These are phyloP conservation scores for Lasioglossum oenotherae DNA, from an alignment of 2,888 invertebrate species.

Conservation along the genomic window DNA sequence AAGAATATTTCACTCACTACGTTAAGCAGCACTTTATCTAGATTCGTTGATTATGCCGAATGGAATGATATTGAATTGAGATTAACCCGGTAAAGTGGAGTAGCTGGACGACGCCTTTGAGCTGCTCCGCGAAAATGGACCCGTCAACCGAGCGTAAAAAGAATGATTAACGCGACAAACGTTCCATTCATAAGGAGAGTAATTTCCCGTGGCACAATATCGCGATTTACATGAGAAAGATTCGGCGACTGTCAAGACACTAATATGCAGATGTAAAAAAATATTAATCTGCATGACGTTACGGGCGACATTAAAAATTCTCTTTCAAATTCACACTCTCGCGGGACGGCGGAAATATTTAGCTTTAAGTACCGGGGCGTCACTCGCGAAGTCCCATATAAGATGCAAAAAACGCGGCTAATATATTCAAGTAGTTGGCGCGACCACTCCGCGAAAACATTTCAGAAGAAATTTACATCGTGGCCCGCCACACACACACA, in stretches of 20 bases:
- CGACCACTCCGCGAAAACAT: constrained; percentile 35
- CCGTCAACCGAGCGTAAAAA: neutral
- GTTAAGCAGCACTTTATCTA: neutral
- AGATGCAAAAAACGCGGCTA: constrained; percentile 35
- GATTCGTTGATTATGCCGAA: neutral
- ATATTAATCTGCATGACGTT: constrained; percentile 10
- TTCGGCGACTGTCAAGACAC: neutral
- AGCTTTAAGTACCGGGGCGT: constrained; percentile 28
- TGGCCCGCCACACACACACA: neutral
- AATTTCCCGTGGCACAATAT: constrained; percentile 3
- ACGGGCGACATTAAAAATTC: neutral
- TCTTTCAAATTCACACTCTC: neutral
- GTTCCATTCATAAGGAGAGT: neutral
- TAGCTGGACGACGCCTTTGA: neutral
- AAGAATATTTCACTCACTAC: neutral
- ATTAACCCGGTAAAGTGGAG: neutral
- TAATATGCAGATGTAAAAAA: neutral
- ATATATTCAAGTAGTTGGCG: constrained; percentile 32
- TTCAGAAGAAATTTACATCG: constrained; percentile 42
- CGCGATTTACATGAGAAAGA: neutral
- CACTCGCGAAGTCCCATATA: constrained; percentile 33
- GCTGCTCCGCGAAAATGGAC: neutral
- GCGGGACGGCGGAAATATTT: constrained; percentile 35
- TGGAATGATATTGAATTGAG: neutral
- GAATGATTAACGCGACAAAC: neutral